Conservation (phyloP, 2,113 vertebrate species). For the Oreochromis spilurus region DNA sequence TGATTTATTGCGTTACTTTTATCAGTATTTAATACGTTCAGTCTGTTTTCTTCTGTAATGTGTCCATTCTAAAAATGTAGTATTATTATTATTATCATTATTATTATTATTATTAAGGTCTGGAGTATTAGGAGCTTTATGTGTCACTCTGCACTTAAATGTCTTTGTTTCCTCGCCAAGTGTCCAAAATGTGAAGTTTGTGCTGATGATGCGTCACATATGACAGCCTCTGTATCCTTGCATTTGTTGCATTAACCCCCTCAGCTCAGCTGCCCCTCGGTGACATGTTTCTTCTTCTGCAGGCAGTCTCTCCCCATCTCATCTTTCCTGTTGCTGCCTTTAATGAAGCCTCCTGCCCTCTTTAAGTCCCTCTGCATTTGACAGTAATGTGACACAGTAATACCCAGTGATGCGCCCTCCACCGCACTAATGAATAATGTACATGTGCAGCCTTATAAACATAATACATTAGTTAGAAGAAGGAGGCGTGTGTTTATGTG, state of each 20-base stretch:
- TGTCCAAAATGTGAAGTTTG: not conserved
- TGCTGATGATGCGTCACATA: not conserved
- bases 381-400: conserved; percentile 70
- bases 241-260: conserved; percentile 14
- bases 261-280: not conserved
- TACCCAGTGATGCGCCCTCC: conserved; percentile 56
- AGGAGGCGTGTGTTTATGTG: conserved; percentile 45
- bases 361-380: conserved; percentile 64
- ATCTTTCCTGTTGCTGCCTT: conserved; percentile 44
- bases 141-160: not conserved
- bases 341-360: conserved; percentile 59
- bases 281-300: conserved; percentile 34
- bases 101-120: not conserved
- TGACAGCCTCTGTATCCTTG: not conserved
- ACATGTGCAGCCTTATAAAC: conserved; percentile 69
- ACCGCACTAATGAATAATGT: conserved; percentile 67
- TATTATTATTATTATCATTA: not conserved
- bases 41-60: not conserved
- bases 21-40: not conserved
- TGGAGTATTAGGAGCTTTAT: not conserved
- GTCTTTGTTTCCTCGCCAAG: not conserved
- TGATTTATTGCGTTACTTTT: not conserved
- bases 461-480: conserved; percentile 74
- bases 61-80: not conserved
- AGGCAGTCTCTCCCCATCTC: conserved; percentile 51